phyloP scores from a whole-genome alignment of 1,140 invertebrate genomes.

The Trissolcus basalis region DNA sequence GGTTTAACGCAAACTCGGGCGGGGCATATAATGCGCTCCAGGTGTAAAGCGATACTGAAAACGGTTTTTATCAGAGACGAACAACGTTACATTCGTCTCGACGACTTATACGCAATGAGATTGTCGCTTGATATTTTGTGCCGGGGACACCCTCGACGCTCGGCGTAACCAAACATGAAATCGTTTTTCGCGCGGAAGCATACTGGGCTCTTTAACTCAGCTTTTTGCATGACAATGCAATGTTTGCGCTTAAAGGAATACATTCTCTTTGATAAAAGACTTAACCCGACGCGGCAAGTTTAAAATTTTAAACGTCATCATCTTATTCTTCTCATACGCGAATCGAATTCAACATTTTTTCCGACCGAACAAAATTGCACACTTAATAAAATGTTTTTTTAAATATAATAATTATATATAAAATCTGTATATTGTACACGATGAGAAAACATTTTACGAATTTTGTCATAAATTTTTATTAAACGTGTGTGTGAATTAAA shows the following conservation, averaged over 20 bases:
- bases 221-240: slow-evolving; percentile 52
- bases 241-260: slow-evolving; percentile 55
- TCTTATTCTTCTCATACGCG: background rate
- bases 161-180: slow-evolving; percentile 50
- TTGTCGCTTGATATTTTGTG: slow-evolving; percentile 50
- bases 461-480: too few relatives aligned
- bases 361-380: too few relatives aligned
- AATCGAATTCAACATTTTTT: too few relatives aligned
- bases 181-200: slow-evolving; percentile 22
- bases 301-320: slow-evolving; percentile 25
- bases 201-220: slow-evolving; percentile 19
- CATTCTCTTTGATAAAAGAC: slow-evolving; percentile 55
- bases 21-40: too few relatives aligned
- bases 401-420: too few relatives aligned
- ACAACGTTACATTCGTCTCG: slow-evolving; percentile 46
- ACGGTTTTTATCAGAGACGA: slow-evolving; percentile 30
- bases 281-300: slow-evolving; percentile 13
- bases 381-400: too few relatives aligned
- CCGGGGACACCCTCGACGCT: slow-evolving; percentile 19
- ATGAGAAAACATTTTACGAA: too few relatives aligned
- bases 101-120: slow-evolving; percentile 43
- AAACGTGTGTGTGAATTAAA: too few relatives aligned
- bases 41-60: slow-evolving; percentile 24
- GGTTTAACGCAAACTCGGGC: too few relatives aligned
- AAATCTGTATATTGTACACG: too few relatives aligned